Conservation (phyloP, 2,113 vertebrate genomes). For the Amphilophus citrinellus region DNA sequence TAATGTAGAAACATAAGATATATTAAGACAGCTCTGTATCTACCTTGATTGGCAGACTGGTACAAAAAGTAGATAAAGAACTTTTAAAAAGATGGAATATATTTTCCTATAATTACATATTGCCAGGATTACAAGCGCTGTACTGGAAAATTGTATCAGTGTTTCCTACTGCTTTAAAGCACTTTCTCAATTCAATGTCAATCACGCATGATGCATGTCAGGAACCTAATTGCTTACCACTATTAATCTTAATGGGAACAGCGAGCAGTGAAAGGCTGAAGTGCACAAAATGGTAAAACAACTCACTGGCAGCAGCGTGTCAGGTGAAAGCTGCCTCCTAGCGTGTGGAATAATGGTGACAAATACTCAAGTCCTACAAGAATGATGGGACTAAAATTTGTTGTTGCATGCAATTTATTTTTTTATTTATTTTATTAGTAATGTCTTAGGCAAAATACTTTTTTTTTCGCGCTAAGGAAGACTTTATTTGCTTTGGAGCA, state of each 20-base stretch:
- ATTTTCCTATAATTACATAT: slow-evolving; percentile 12
- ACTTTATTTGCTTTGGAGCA: background rate
- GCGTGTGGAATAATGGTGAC: background rate
- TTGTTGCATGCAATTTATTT: background rate
- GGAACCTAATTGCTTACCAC: slow-evolving; percentile 5
- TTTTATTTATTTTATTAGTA: background rate
- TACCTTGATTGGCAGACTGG: background rate
- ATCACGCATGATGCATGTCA: background rate
- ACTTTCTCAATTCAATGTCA: background rate
- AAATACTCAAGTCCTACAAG: background rate
- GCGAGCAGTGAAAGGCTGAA: background rate
- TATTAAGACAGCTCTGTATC: background rate
- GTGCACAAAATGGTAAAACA: background rate
- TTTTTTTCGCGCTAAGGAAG: too few species aligned
- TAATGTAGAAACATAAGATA: background rate
- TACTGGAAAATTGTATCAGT: background rate
- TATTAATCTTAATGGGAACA: background rate
- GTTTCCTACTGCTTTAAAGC: background rate
- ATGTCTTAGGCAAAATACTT: too few species aligned
- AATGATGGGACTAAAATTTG: background rate
- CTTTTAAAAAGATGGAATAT: background rate
- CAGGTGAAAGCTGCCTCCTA: background rate
- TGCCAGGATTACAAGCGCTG: background rate
- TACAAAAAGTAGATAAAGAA: slow-evolving; percentile 12
- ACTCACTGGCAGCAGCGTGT: background rate